phyloP scores from a whole-genome alignment of 2,113 vertebrate genomes.

The Mesocricetus auratus region DNA sequence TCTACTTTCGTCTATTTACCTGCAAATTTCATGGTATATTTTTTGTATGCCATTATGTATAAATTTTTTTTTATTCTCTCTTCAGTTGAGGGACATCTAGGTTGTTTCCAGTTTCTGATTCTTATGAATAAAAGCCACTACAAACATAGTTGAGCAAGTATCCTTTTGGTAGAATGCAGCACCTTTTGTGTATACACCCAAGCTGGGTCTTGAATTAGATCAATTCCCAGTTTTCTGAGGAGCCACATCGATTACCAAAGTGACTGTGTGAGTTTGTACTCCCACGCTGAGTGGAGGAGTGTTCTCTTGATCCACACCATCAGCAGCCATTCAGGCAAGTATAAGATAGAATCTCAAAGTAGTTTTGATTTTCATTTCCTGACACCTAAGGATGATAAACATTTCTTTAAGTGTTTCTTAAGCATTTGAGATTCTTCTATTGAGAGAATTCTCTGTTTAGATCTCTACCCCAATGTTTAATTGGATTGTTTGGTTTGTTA shows the following conservation, averaged over 20 bases:
- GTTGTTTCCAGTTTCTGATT: not conserved
- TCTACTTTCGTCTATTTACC: no score
- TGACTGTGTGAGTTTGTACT: not conserved
- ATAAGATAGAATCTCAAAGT: no score
- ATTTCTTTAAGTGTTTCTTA: no score
- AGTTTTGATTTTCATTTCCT: no score
- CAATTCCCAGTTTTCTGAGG: not conserved
- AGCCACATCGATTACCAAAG: not conserved
- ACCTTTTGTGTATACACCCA: not conserved
- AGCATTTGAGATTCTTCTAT: no score
- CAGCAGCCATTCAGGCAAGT: not conserved
- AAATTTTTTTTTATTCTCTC: not conserved
- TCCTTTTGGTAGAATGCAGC: not conserved
- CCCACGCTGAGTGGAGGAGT: not conserved
- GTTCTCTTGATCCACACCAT: not conserved
- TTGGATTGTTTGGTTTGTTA: no score
- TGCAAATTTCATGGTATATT: no score
- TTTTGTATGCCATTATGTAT: no score
- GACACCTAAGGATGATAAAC: no score
- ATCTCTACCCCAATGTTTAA: no score
- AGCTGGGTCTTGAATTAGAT: not conserved
- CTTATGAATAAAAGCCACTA: not conserved
- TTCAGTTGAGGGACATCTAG: not conserved
- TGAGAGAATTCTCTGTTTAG: no score
- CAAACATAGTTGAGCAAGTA: not conserved